A percentile compares a stretch with the other conserved stretches of the same genome.
Conservation (phyloP, 2,888 invertebrate species). For the Drosophila gaucha region DNA sequence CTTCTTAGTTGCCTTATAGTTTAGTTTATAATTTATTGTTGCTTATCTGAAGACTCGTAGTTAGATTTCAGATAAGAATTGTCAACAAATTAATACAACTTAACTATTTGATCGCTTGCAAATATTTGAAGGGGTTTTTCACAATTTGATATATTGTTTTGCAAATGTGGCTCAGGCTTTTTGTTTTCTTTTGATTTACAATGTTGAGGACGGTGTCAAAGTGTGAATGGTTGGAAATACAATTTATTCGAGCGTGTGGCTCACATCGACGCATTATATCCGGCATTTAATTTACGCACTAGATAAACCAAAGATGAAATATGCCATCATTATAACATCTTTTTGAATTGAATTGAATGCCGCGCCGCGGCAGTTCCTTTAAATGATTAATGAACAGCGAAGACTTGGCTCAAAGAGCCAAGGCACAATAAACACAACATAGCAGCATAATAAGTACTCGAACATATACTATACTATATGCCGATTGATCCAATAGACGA, state of each 20-base stretch:
- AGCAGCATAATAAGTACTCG: slow-evolving; percentile 26
- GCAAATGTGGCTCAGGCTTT: too few species aligned
- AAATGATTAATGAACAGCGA: slow-evolving; percentile 66
- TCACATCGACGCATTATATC: slow-evolving; percentile 40
- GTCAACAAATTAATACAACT: slow-evolving; percentile 5
- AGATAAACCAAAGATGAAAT: slow-evolving; percentile 48
- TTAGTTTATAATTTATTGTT: neutral
- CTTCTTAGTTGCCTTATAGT: too few species aligned
- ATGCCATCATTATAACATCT: slow-evolving; percentile 43
- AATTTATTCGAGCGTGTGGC: slow-evolving; percentile 25
- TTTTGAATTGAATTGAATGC: slow-evolving; percentile 45
- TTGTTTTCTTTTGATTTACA: too few species aligned
- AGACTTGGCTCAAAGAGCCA: slow-evolving; percentile 19
- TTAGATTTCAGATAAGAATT: slow-evolving; percentile 9
- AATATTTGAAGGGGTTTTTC: slow-evolving; percentile 5
- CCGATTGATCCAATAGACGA: slow-evolving; percentile 41
- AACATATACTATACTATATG: slow-evolving; percentile 10
- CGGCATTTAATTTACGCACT: slow-evolving; percentile 65
- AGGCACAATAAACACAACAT: slow-evolving; percentile 26
- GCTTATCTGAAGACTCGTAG: neutral
- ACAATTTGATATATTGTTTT: too few species aligned
- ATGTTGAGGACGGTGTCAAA: neutral
- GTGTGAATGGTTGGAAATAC: slow-evolving; percentile 4
- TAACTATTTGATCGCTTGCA: neutral
- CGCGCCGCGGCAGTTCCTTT: slow-evolving; percentile 54